Evolutionary conservation across 1,140 invertebrate species (phyloP).

Genomic region (Danaus plexippus): DNA sequence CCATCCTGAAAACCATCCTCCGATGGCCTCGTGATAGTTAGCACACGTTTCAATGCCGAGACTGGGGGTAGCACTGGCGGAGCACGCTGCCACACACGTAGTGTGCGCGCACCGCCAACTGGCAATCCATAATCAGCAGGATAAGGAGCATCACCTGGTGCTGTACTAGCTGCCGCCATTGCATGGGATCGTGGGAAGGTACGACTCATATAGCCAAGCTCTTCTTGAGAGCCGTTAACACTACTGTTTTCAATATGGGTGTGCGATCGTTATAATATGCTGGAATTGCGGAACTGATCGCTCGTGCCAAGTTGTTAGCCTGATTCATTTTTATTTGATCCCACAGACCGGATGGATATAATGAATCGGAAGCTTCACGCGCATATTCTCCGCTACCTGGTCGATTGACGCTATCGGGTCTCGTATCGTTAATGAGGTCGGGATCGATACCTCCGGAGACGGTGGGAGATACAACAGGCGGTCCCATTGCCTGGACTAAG

Average conservation of each 20-base stretch:
- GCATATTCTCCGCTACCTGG: constrained; percentile 80
- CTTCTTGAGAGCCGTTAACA: constrained; percentile 73
- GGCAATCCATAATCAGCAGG: constrained; percentile 85
- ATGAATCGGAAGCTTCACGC: constrained; percentile 76
- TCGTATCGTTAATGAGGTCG: constrained; percentile 86
- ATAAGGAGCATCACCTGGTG: constrained; percentile 70
- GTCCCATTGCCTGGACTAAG: constrained; percentile 71
- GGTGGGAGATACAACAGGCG: constrained; percentile 79
- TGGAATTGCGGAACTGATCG: constrained; percentile 69
- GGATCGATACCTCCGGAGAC: constrained; percentile 83
- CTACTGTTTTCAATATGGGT: constrained; percentile 80
- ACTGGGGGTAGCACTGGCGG: constrained; percentile 87
- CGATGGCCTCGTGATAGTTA: constrained; percentile 84
- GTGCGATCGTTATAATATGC: constrained; percentile 80
- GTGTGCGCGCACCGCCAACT: constrained; percentile 80
- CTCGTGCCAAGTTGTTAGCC: constrained; percentile 68
- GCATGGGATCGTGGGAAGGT: constrained; percentile 71
- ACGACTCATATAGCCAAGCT: constrained; percentile 71
- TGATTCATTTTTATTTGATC: constrained; percentile 71
- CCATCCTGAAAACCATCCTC: constrained; percentile 94
- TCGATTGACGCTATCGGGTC: constrained; percentile 70
- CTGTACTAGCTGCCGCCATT: constrained; percentile 29
- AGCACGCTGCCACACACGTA: constrained; percentile 88
- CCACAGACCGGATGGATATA: constrained; percentile 82
- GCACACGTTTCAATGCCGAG: constrained; percentile 83